phyloP scores from a whole-genome alignment of 2,888 invertebrate genomes.

The Eupeodes latifasciatus region DNA sequence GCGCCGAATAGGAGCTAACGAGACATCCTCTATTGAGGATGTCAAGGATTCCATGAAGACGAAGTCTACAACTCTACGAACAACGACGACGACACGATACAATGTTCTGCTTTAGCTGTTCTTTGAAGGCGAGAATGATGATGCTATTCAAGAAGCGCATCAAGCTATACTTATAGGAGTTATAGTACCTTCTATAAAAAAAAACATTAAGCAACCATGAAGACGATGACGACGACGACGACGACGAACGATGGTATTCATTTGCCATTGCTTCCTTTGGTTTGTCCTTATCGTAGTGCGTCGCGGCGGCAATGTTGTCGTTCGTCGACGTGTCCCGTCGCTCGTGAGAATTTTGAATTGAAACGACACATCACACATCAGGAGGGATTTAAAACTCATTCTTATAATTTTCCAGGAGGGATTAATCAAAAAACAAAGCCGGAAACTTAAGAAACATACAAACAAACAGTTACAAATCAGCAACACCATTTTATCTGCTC shows the following conservation, averaged over 20 bases:
- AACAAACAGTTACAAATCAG: slow-evolving; percentile 32
- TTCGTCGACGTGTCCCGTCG: neutral
- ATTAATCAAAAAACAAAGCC: slow-evolving; percentile 67
- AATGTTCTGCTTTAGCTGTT: slow-evolving; percentile 46
- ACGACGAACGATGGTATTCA: slow-evolving; percentile 34
- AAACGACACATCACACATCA: slow-evolving; percentile 57
- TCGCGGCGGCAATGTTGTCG: no score
- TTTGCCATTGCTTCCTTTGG: slow-evolving; percentile 40
- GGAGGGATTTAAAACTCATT: neutral
- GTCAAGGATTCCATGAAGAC: slow-evolving; percentile 66
- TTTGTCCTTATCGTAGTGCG: no score
- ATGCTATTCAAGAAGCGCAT: slow-evolving; percentile 42
- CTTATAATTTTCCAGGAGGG: slow-evolving; percentile 62
- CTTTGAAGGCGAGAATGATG: slow-evolving; percentile 66
- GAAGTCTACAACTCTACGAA: slow-evolving; percentile 28
- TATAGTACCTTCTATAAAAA: slow-evolving; percentile 19
- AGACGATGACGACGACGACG: slow-evolving; percentile 5
- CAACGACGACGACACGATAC: slow-evolving; percentile 14
- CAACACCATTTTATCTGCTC: neutral
- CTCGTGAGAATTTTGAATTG: slow-evolving; percentile 58
- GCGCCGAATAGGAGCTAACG: slow-evolving; percentile 68
- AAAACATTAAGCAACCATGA: slow-evolving; percentile 56
- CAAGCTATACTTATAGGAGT: neutral
- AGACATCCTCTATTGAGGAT: slow-evolving; percentile 70
- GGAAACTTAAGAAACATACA: slow-evolving; percentile 59